Percentiles rank a stretch among this genome's conserved stretches.
Conservation (phyloP, 2,888 invertebrate species). For the Chirona hameri region DNA sequence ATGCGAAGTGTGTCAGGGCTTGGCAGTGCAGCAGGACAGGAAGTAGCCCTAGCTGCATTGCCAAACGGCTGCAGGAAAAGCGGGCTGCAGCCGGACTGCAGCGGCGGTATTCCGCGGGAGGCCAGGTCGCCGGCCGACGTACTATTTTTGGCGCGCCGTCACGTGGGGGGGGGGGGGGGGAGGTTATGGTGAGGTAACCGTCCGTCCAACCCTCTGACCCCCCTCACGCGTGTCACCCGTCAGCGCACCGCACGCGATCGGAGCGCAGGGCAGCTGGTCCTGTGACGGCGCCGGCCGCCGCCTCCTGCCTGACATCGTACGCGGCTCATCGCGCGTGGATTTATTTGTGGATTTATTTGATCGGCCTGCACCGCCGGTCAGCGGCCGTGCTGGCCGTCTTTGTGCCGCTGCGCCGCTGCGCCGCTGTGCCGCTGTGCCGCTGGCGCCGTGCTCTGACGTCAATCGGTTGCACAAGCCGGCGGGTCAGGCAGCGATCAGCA, state of each 20-base stretch:
- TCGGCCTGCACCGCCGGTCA: not conserved
- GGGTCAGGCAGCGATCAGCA: not conserved
- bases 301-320: not conserved
- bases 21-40: not conserved
- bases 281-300: not conserved
- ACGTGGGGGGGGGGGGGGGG: not conserved
- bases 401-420: too few relatives aligned
- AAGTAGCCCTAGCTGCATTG: not conserved
- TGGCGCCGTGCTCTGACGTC: conserved; percentile 6
- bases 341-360: not conserved
- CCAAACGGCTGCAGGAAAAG: not conserved
- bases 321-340: not conserved
- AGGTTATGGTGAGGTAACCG: not conserved
- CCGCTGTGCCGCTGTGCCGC: too few relatives aligned
- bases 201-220: too few relatives aligned
- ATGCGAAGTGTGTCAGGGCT: not conserved
- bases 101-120: not conserved
- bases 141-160: not conserved
- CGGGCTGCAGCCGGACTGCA: not conserved
- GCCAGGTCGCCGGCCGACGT: not conserved
- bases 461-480: conserved; percentile 10
- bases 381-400: not conserved
- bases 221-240: too few relatives aligned
- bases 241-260: too few relatives aligned
- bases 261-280: not conserved